phyloP scores from a whole-genome alignment of 2,888 invertebrate genomes.

The Parochlus steinenii region DNA sequence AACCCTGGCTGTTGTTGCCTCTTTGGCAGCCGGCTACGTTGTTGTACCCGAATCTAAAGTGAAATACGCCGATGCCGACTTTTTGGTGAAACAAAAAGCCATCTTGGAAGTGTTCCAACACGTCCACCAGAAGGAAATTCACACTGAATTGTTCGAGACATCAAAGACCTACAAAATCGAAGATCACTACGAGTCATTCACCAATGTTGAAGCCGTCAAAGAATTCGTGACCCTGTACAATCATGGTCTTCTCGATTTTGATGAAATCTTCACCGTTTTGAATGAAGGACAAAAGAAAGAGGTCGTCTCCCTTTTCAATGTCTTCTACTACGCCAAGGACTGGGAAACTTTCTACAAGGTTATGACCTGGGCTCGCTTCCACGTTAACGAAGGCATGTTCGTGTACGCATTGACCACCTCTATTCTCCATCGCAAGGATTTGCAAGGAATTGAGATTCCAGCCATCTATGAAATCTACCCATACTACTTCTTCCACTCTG shows the following conservation, averaged over 20 bases:
- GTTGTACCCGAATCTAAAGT: constrained; percentile 17
- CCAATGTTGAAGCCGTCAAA: constrained; percentile 39
- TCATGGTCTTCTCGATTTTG: constrained; percentile 36
- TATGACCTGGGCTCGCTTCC: constrained; percentile 47
- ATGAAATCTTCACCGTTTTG: constrained; percentile 39
- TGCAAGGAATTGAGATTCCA: constrained; percentile 40
- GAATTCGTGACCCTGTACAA: constrained; percentile 37
- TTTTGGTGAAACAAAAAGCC: constrained; percentile 34
- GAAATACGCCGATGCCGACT: constrained; percentile 34
- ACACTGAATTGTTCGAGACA: constrained; percentile 28
- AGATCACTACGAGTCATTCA: constrained; percentile 40
- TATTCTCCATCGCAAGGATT: constrained; percentile 39
- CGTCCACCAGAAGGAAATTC: constrained; percentile 40
- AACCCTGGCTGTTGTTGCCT: constrained; percentile 1
- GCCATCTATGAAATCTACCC: constrained; percentile 52
- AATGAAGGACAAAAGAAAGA: constrained; percentile 41
- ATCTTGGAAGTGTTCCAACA: constrained; percentile 37
- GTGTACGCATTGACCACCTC: constrained; percentile 43
- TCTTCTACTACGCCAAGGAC: constrained; percentile 52
- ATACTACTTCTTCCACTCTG: constrained; percentile 42
- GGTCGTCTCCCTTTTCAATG: constrained; percentile 42
- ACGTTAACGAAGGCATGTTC: constrained; percentile 45
- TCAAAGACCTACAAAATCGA: constrained; percentile 42
- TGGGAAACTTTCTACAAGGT: constrained; percentile 56
- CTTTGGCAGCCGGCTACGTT: constrained; percentile 6